A percentile compares a stretch with the other conserved stretches of the same genome.
Conservation (phyloP, 2,113 vertebrate genomes). For the Gyps fulvus region DNA sequence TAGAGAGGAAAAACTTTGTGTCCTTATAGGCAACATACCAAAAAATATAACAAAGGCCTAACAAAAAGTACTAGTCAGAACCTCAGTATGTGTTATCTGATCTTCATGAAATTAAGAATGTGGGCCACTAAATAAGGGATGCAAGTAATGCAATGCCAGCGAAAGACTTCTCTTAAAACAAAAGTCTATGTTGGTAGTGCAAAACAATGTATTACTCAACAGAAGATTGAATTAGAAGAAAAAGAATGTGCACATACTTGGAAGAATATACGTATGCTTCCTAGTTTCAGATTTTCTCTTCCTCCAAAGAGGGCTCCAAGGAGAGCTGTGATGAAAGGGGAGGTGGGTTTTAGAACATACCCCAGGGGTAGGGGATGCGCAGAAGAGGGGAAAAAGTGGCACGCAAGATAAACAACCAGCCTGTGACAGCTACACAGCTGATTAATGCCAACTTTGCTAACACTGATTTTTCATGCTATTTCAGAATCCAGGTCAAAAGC, state of each 20-base stretch:
- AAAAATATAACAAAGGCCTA: not conserved
- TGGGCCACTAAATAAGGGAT: not conserved
- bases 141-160: not conserved
- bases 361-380: not conserved
- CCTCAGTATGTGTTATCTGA: not conserved
- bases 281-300: not conserved
- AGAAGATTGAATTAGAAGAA: not conserved
- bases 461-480: not conserved
- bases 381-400: not conserved
- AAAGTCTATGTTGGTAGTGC: rapidly evolving
- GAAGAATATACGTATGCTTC: not conserved
- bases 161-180: not conserved
- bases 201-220: not conserved
- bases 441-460: not conserved
- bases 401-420: rapidly evolving
- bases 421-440: not conserved
- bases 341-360: rapidly evolving
- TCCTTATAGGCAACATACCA: not conserved
- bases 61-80: not conserved
- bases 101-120: not conserved
- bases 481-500: not conserved
- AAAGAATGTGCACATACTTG: not conserved
- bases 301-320: not conserved
- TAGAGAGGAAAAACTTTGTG: not conserved
- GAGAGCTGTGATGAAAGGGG: not conserved